These are phyloP conservation scores for Ochlodes sylvanus DNA, from an alignment of 2,888 invertebrate species.

Conservation along the genomic window DNA sequence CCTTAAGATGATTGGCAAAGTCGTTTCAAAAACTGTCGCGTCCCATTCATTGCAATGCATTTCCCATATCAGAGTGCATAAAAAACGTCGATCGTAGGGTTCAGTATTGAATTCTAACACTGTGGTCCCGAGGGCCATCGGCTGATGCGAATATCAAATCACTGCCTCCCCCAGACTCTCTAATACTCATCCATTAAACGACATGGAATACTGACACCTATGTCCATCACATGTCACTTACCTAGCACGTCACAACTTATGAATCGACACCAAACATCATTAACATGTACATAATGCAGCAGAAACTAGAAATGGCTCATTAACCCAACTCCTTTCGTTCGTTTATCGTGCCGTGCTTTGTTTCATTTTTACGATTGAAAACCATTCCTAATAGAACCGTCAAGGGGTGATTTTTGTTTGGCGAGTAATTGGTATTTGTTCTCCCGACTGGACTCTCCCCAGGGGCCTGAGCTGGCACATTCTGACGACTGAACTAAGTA, in stretches of 20 bases:
- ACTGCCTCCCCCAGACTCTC: slow-evolving; percentile 76
- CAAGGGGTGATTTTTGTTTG: slow-evolving; percentile 69
- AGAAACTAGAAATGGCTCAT: slow-evolving; percentile 67
- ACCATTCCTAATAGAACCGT: slow-evolving; percentile 58
- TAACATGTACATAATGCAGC: slow-evolving; percentile 52
- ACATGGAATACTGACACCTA: slow-evolving; percentile 65
- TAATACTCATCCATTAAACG: slow-evolving; percentile 75
- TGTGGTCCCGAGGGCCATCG: slow-evolving; percentile 67
- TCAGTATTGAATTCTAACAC: slow-evolving; percentile 73
- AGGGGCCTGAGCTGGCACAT: slow-evolving; percentile 83
- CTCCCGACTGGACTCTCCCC: slow-evolving; percentile 78
- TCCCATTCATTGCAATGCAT: slow-evolving; percentile 59
- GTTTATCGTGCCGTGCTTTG: slow-evolving; percentile 55
- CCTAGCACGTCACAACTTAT: slow-evolving; percentile 48
- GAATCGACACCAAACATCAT: slow-evolving; percentile 42
- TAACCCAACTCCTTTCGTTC: slow-evolving; percentile 72
- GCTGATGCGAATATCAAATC: slow-evolving; percentile 81
- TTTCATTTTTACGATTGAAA: slow-evolving; percentile 55
- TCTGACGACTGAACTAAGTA: slow-evolving; percentile 85
- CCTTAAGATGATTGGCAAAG: slow-evolving; percentile 16
- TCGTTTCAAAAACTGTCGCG: slow-evolving; percentile 40
- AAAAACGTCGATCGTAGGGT: slow-evolving; percentile 64
- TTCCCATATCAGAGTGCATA: slow-evolving; percentile 63
- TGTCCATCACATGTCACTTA: slow-evolving; percentile 52
- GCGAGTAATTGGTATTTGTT: slow-evolving; percentile 67